Conservation (phyloP, 1,140 invertebrate genomes). For the Drosophila erecta region DNA sequence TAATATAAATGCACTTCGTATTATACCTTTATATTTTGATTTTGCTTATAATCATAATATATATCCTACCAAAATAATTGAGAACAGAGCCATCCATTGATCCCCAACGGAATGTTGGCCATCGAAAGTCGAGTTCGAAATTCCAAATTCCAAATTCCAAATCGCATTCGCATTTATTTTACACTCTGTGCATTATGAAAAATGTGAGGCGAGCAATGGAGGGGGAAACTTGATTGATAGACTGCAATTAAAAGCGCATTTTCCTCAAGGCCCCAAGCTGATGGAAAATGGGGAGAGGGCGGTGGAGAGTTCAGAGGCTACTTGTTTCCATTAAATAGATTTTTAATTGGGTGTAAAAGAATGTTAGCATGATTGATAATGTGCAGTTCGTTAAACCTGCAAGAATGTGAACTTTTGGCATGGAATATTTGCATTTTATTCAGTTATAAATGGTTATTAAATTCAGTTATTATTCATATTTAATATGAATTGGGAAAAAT, state of each 20-base stretch:
- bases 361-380: slow-evolving; percentile 33
- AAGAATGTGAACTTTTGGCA: background rate
- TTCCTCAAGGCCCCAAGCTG: slow-evolving; percentile 48
- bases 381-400: no score
- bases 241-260: slow-evolving; percentile 76
- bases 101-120: slow-evolving; percentile 14
- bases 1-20: no score
- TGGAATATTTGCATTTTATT: background rate
- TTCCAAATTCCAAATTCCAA: slow-evolving; percentile 32
- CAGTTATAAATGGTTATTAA: no score
- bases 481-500: no score
- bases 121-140: slow-evolving; percentile 23
- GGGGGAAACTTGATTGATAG: slow-evolving; percentile 60
- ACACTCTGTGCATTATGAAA: slow-evolving; percentile 32
- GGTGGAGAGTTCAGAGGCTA: slow-evolving; percentile 14
- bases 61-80: no score
- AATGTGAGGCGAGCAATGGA: background rate
- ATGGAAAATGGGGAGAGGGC: slow-evolving; percentile 4
- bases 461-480: no score
- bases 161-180: slow-evolving; percentile 36
- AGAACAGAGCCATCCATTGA: no score
- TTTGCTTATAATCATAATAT: background rate
- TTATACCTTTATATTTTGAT: background rate
- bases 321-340: slow-evolving; percentile 61
- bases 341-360: slow-evolving; percentile 73